Percentiles rank a stretch among this genome's conserved stretches.
Evolutionary conservation across 2,113 vertebrate genomes (phyloP).

Genomic region (Sinocyclocheilus grahami): DNA sequence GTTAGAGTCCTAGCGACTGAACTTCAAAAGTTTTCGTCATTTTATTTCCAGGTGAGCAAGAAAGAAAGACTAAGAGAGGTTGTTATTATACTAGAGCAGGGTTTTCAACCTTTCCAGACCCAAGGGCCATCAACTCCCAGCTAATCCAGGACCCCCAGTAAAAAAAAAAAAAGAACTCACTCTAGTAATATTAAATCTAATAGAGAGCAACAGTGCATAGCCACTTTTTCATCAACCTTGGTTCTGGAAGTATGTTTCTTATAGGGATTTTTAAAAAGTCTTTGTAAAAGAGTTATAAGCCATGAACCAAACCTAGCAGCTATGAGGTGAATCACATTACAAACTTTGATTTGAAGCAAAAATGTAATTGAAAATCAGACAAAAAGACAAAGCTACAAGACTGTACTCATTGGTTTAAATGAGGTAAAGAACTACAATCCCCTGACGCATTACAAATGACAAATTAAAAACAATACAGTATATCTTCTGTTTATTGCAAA

Average conservation of each 20-base stretch:
- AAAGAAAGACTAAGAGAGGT: not conserved
- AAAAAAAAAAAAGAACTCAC: not conserved
- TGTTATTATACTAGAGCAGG: not conserved
- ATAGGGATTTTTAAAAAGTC: too few species aligned
- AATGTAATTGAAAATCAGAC: too few species aligned
- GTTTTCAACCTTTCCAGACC: not conserved
- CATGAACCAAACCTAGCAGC: not conserved
- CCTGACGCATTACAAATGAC: not conserved
- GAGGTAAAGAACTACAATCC: not conserved
- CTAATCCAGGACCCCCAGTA: not conserved
- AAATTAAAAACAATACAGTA: not conserved
- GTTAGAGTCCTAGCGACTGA: not conserved
- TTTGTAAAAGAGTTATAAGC: too few species aligned
- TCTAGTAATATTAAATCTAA: not conserved
- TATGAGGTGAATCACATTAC: not conserved
- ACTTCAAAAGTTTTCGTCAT: not conserved
- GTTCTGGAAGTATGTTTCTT: not conserved
- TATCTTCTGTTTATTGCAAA: not conserved
- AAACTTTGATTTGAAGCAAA: not conserved
- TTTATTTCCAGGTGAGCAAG: not conserved
- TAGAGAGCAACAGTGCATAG: not conserved
- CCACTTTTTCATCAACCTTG: too few species aligned
- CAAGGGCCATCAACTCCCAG: not conserved
- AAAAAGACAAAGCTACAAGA: not conserved
- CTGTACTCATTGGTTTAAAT: not conserved